Evolutionary conservation across 2,113 vertebrate species (phyloP), one percentile per base, ranked within the genome.

Genomic region (Suricata suricatta): DNA sequence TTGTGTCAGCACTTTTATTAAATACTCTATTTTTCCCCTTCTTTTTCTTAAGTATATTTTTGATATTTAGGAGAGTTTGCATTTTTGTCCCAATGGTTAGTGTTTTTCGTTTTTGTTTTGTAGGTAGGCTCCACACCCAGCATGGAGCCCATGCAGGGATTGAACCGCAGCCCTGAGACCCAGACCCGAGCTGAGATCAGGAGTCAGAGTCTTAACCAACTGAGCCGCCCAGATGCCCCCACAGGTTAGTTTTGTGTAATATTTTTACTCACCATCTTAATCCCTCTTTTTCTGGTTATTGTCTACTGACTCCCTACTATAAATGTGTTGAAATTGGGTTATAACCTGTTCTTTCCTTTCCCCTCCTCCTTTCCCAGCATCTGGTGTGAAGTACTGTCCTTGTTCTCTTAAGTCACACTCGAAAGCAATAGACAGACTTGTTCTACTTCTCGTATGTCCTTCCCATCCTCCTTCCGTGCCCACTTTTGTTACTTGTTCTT

Each of bases 21-120:
- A 14, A 12, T 94, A 23, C 16, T 80, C 21, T 68, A 57, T 44
- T 79, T 83, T 83, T 13, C 12, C 8, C 52, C 21, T 69, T 23
- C 8, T 52, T 57, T 64, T 64, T 41, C 41, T 80, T 79, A 85
- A 66, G 7, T 27, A 27, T 76, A 52, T 33, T 63, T 72, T 74
- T 91, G 44, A 13, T 60, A 77, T 23, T 17, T 94, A 68, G 5
- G 23, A 69, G 17, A 72, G 1, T 69, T 19, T 44, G 9, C 35
- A 81, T 71, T 94, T 97, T 95, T 88, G 35, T 92, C 80, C n/a
- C 47, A 86, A 12, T 33, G 21, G 8, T 85, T 95, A 80, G 13
- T 44, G 21, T 3, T 60, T 60, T 23, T 60, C 21, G 21, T 60
- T 60, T 17, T 54, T 54, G 52, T 54, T 54, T 54, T 23, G 23